Conservation (phyloP, 2,888 invertebrate species). For the Sabatieria punctata region DNA sequence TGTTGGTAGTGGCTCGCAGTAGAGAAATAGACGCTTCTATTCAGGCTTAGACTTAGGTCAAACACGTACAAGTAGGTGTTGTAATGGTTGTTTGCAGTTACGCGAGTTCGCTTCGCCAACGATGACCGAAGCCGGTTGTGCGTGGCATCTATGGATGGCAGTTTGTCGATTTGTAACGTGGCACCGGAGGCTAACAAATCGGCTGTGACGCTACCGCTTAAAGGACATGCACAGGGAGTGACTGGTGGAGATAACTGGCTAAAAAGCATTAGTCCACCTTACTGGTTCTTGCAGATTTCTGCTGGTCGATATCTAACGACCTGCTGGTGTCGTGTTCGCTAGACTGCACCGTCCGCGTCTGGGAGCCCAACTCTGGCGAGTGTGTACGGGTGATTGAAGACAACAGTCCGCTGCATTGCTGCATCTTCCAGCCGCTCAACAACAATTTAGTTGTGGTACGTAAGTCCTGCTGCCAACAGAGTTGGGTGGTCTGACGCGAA, state of each 20-base stretch:
- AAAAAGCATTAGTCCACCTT: no score
- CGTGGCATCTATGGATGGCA: conserved; percentile 60
- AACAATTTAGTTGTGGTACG: conserved; percentile 64
- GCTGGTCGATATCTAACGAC: conserved; percentile 72
- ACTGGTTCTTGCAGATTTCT: conserved; percentile 52
- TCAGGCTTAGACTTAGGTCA: no score
- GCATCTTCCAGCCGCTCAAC: conserved; percentile 63
- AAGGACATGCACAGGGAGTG: conserved; percentile 56
- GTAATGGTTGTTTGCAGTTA: conserved; percentile 7
- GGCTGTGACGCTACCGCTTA: conserved; percentile 47
- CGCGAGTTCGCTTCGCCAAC: conserved; percentile 47
- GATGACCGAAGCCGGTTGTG: conserved; percentile 61
- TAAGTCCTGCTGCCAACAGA: no score
- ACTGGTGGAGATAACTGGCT: no score
- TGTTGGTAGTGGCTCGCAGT: no score
- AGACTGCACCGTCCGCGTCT: conserved; percentile 55
- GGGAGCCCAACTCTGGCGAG: conserved; percentile 42
- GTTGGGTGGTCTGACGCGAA: no score
- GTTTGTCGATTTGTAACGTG: conserved; percentile 60
- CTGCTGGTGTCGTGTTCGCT: conserved; percentile 56
- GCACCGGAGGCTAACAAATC: no score
- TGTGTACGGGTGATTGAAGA: conserved; percentile 50
- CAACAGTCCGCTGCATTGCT: conserved; percentile 44
- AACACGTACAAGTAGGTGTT: no score
- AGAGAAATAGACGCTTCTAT: no score